Evolutionary conservation across 2,113 vertebrate genomes (phyloP).

Genomic region (Gyps fulvus): DNA sequence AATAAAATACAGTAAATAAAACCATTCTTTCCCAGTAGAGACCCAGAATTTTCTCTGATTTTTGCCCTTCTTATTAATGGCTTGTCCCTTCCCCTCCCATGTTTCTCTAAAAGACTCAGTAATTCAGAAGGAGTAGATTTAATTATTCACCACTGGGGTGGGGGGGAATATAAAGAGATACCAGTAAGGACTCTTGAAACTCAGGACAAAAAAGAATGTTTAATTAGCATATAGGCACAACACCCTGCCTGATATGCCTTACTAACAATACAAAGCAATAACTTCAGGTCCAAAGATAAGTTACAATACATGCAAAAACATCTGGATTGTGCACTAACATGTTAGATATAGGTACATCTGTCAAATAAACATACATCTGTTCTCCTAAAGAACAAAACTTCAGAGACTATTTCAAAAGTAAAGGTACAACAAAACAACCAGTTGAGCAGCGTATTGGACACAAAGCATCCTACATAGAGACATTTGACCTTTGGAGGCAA

Average conservation of each 20-base stretch:
- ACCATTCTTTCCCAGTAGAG: neutral
- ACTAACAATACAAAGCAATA: constrained; percentile 54
- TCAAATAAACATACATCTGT: constrained; percentile 37
- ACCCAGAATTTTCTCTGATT: neutral
- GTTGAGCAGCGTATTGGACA: neutral
- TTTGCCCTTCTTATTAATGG: neutral
- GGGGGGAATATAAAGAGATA: neutral
- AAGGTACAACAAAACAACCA: constrained; percentile 1
- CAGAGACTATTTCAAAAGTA: constrained; percentile 20
- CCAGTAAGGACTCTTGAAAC: neutral
- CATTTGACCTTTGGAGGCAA: constrained; percentile 47
- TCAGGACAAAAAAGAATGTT: constrained; percentile 20
- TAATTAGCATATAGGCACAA: constrained; percentile 60
- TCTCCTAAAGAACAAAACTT: constrained; percentile 42
- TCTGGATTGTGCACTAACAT: constrained; percentile 27
- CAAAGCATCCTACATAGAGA: constrained; percentile 33
- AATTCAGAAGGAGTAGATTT: neutral
- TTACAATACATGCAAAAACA: constrained; percentile 48
- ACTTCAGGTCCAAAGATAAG: constrained; percentile 27
- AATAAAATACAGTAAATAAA: neutral
- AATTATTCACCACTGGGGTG: neutral
- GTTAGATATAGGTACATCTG: neutral
- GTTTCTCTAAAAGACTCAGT: neutral
- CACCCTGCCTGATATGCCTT: constrained; percentile 19
- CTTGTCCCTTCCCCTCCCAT: neutral